Evolutionary conservation across 2,113 vertebrate genomes (phyloP).

Genomic region (Setophaga kirtlandii): DNA sequence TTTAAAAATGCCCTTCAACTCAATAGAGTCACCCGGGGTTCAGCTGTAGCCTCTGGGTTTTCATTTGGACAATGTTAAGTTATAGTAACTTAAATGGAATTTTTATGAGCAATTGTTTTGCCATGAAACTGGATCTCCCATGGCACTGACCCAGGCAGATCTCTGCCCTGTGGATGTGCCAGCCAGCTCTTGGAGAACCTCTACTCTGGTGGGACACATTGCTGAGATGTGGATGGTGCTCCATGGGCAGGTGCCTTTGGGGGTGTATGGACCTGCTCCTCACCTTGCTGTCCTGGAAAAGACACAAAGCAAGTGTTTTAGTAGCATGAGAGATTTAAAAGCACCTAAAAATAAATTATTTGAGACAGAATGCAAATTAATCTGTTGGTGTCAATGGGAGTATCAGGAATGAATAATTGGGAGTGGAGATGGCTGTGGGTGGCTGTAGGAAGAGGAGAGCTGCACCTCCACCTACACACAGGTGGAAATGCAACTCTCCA

Average conservation of each 20-base stretch:
- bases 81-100: constrained; percentile 48
- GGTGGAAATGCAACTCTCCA: not conserved
- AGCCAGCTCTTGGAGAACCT: not conserved
- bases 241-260: not conserved
- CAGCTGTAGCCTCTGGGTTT: constrained; percentile 40
- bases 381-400: not conserved
- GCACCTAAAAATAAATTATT: not conserved
- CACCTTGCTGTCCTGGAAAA: not conserved
- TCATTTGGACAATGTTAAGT: constrained; percentile 47
- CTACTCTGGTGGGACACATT: not conserved
- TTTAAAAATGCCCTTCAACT: constrained; percentile 24
- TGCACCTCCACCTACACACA: fast-evolving
- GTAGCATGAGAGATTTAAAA: not conserved
- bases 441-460: not conserved
- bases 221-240: not conserved
- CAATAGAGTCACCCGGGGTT: constrained; percentile 15
- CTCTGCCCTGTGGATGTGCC: not conserved
- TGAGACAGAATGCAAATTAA: not conserved
- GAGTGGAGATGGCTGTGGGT: fast-evolving
- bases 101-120: constrained; percentile 56
- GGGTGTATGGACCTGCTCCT: not conserved
- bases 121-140: not conserved
- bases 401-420: not conserved
- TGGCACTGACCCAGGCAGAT: constrained; percentile 1
- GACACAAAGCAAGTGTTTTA: not conserved